Percentiles rank a stretch among this genome's conserved stretches.
These are phyloP conservation scores for Macroramphosus scolopax DNA, from an alignment of 2,797 vertebrate species.

Conservation along the genomic window DNA sequence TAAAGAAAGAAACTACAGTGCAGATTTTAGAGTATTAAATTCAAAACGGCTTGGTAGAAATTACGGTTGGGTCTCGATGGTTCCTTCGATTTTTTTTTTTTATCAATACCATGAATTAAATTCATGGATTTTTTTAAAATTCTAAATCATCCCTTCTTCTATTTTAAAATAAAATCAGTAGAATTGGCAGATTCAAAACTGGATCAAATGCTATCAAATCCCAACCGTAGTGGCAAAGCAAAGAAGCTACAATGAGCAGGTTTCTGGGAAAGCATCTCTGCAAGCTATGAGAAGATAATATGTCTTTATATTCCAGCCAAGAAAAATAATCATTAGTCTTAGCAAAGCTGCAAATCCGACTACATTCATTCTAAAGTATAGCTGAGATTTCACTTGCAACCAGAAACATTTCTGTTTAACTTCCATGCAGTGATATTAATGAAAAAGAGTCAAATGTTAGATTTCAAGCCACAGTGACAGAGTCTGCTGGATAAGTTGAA, in stretches of 20 bases:
- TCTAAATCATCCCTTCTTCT: background rate
- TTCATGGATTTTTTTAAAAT: background rate
- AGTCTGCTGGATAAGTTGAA: conserved; percentile 29
- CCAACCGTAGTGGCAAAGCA: conserved; percentile 48
- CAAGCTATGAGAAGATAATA: conserved; percentile 30
- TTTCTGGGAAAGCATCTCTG: conserved; percentile 33
- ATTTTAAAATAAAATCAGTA: no score
- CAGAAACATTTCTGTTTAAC: conserved; percentile 11
- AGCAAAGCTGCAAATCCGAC: conserved; percentile 49
- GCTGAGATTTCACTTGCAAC: conserved; percentile 35
- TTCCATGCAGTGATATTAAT: conserved; percentile 56
- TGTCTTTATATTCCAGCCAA: conserved; percentile 30
- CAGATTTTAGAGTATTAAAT: conserved; percentile 10
- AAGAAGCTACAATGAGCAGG: conserved; percentile 40
- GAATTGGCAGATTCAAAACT: background rate
- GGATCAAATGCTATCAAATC: conserved; percentile 19
- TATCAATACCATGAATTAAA: background rate
- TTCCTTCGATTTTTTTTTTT: background rate
- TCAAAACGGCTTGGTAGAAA: conserved; percentile 16
- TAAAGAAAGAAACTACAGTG: conserved; percentile 24
- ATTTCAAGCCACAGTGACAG: conserved; percentile 28
- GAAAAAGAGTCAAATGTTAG: conserved; percentile 30
- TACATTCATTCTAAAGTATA: conserved; percentile 16
- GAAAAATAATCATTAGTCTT: conserved; percentile 38
- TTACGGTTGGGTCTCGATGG: conserved; percentile 32